A percentile compares a stretch with the other conserved stretches of the same genome.
phyloP scores from a whole-genome alignment of 2,797 vertebrate genomes.

The Benthosema pterotum region DNA sequence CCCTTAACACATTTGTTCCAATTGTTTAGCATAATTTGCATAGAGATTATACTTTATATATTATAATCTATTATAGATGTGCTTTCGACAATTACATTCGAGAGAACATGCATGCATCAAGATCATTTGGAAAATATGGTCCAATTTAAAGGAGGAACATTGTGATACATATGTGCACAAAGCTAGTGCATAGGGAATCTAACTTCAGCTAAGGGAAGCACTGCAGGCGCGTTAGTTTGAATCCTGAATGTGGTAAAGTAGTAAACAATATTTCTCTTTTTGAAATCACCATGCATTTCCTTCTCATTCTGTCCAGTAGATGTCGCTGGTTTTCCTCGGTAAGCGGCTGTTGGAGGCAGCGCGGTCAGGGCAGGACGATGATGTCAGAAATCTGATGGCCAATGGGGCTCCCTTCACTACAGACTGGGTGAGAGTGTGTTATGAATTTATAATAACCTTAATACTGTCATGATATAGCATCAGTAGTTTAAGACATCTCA shows the following conservation, averaged over 20 bases:
- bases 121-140: no score
- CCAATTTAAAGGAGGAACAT: no score
- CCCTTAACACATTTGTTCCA: no score
- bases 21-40: no score
- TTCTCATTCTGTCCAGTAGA: slow-evolving; percentile 58
- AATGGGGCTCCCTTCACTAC: slow-evolving; percentile 81
- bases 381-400: slow-evolving; percentile 78
- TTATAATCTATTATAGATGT: no score
- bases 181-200: neutral
- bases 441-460: slow-evolving; percentile 23
- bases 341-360: slow-evolving; percentile 79
- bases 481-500: neutral
- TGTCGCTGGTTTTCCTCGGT: slow-evolving; percentile 81
- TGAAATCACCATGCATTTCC: neutral
- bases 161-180: neutral
- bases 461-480: slow-evolving; percentile 11
- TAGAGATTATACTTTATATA: no score
- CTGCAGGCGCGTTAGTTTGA: neutral
- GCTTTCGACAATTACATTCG: no score
- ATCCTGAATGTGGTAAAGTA: neutral
- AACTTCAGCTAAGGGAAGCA: neutral
- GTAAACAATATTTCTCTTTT: neutral
- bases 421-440: slow-evolving; percentile 75
- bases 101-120: no score
- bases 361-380: slow-evolving; percentile 78